These are phyloP conservation scores for Rhizomys pruinosus DNA, from an alignment of 2,113 vertebrate species.

Conservation along the genomic window DNA sequence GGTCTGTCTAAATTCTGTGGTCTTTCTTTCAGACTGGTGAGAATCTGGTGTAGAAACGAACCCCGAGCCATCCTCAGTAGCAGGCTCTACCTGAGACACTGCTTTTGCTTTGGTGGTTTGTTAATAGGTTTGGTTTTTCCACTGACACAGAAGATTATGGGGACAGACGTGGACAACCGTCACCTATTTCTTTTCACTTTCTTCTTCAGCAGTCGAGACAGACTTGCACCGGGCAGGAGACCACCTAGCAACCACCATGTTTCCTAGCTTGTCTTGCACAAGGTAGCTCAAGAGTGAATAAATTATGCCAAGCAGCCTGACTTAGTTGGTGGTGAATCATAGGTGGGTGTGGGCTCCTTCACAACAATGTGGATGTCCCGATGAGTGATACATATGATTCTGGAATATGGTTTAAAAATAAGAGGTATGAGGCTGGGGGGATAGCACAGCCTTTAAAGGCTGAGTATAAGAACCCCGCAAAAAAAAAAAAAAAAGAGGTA, in stretches of 20 bases:
- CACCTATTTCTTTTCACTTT: neutral
- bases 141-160: neutral
- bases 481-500: neutral
- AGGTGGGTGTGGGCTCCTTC: neutral
- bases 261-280: neutral
- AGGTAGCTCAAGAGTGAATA: neutral
- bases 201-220: neutral
- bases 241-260: neutral
- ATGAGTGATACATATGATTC: neutral
- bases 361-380: neutral
- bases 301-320: neutral
- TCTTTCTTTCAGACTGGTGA: slow-evolving; percentile 12
- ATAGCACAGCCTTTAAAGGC: too few species aligned
- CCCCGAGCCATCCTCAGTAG: neutral
- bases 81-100: neutral
- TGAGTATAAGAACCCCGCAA: too few species aligned
- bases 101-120: neutral
- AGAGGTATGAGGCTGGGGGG: too few species aligned
- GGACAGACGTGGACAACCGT: neutral
- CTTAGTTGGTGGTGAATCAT: neutral
- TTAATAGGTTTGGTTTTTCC: neutral
- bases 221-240: neutral
- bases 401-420: too few species aligned
- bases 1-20: neutral
- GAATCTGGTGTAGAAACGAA: neutral